Percentiles rank a stretch among this genome's conserved stretches.
Evolutionary conservation across 1,140 invertebrate genomes (phyloP).

Genomic region (Drosophila tropicalis): DNA sequence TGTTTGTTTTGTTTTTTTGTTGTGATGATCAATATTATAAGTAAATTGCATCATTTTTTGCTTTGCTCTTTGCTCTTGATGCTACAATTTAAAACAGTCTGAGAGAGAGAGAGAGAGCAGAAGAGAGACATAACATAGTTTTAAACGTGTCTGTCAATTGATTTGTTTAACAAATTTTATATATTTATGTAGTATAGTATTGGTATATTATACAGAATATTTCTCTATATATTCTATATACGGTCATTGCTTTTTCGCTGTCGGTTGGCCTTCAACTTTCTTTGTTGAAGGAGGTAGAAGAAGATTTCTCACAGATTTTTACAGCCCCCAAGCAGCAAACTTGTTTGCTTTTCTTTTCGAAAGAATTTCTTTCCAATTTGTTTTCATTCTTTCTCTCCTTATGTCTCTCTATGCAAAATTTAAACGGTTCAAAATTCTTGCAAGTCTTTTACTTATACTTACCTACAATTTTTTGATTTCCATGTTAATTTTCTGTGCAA

Average conservation of each 20-base stretch:
- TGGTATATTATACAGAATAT: slow-evolving; percentile 19
- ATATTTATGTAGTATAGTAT: slow-evolving; percentile 15
- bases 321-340: slow-evolving; percentile 56
- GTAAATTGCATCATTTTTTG: slow-evolving; percentile 45
- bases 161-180: slow-evolving; percentile 51
- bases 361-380: slow-evolving; percentile 5
- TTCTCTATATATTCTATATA: slow-evolving; percentile 66
- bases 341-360: slow-evolving; percentile 75
- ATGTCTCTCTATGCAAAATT: slow-evolving; percentile 23
- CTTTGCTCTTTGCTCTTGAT: slow-evolving; percentile 9
- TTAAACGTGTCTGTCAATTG: slow-evolving; percentile 25
- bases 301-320: slow-evolving; percentile 11
- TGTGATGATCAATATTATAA: slow-evolving; percentile 8
- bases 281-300: slow-evolving; percentile 54
- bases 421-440: slow-evolving; percentile 29
- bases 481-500: background rate
- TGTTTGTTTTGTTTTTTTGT: background rate
- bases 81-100: slow-evolving; percentile 20
- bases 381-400: slow-evolving; percentile 12
- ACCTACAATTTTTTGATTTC: background rate
- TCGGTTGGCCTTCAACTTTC: slow-evolving; percentile 73
- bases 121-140: slow-evolving; percentile 35
- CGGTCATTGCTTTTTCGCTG: slow-evolving; percentile 66
- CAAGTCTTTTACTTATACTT: slow-evolving; percentile 27
- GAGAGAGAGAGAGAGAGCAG: slow-evolving; percentile 7